Conservation (phyloP, 2,888 invertebrate genomes). For the Andrena chrysosceles region DNA sequence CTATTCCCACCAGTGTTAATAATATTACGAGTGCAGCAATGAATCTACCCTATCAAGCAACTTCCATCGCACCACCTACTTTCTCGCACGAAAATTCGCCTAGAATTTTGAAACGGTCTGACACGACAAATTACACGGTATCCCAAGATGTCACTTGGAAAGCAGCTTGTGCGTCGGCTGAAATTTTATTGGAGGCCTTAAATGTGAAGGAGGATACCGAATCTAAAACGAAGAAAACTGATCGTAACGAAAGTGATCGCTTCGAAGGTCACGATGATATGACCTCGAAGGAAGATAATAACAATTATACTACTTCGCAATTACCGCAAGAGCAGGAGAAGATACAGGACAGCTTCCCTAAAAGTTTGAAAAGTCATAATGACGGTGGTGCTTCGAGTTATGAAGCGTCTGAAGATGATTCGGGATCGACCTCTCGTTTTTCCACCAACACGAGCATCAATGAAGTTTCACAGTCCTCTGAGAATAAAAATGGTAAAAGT, state of each 20-base stretch:
- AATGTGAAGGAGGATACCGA: conserved; percentile 71
- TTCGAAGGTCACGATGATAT: conserved; percentile 10
- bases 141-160: conserved; percentile 79
- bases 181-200: conserved; percentile 79
- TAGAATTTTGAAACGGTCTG: conserved; percentile 63
- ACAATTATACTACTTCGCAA: neutral
- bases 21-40: conserved; percentile 53
- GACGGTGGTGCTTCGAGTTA: conserved; percentile 69
- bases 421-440: conserved; percentile 70
- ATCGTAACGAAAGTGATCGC: neutral
- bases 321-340: neutral
- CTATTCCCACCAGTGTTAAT: conserved; percentile 51
- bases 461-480: conserved; percentile 56
- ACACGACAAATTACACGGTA: conserved; percentile 51
- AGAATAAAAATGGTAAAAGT: conserved; percentile 63
- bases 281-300: neutral
- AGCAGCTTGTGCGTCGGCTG: conserved; percentile 82
- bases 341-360: conserved; percentile 14
- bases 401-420: conserved; percentile 79
- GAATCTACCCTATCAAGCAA: conserved; percentile 64
- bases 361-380: conserved; percentile 43
- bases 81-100: conserved; percentile 69
- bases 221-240: conserved; percentile 8
- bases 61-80: conserved; percentile 60
- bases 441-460: conserved; percentile 57